Percentiles rank a stretch among this genome's conserved stretches.
Conservation (phyloP, 2,113 vertebrate species). For the Oryzias woworae region DNA sequence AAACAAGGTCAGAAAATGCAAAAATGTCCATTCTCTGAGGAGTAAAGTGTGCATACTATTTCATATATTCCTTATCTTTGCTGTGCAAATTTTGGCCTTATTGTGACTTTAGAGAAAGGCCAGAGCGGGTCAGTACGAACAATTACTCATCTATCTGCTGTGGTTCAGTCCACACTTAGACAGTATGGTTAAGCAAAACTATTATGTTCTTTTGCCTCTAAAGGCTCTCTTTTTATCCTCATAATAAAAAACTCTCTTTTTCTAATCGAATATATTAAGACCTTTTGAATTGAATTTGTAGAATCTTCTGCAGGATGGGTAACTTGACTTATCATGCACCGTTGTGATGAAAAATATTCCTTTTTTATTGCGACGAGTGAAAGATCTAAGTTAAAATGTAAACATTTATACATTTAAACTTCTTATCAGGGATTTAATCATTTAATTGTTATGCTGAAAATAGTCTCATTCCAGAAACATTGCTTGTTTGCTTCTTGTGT, state of each 20-base stretch:
- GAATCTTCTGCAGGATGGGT: too few species aligned
- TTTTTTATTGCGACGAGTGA: too few species aligned
- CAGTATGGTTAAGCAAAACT: too few species aligned
- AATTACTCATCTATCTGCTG: neutral
- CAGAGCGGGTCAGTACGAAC: neutral
- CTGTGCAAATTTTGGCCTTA: neutral
- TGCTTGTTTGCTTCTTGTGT: too few species aligned
- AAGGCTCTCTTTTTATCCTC: too few species aligned
- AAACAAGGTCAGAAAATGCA: neutral
- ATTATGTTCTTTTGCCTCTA: too few species aligned
- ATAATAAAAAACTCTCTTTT: too few species aligned
- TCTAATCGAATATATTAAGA: too few species aligned
- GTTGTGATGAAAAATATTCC: too few species aligned
- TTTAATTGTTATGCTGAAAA: slow-evolving; percentile 26
- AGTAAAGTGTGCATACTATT: slow-evolving; percentile 2
- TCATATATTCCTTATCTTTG: neutral
- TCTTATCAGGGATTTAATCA: slow-evolving; percentile 4
- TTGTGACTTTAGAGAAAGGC: neutral
- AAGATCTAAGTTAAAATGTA: too few species aligned
- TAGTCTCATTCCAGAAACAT: neutral
- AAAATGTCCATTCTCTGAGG: neutral
- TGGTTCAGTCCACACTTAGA: neutral
- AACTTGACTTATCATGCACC: too few species aligned
- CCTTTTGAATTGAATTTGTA: too few species aligned
- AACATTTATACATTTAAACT: neutral